phyloP scores from a whole-genome alignment of 2,888 invertebrate species.

The Torymus texanus region DNA sequence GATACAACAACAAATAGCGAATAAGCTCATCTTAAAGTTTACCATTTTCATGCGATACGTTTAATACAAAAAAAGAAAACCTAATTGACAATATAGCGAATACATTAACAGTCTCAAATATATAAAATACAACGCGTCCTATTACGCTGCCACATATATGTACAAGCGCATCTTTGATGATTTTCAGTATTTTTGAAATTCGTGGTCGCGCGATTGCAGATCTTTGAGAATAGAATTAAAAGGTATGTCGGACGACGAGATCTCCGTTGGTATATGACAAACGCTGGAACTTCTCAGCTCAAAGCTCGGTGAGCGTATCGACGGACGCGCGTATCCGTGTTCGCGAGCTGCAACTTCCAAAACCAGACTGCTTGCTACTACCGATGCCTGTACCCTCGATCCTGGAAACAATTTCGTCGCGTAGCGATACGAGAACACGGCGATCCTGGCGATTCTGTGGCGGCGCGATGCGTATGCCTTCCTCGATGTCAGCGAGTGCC shows the following conservation, averaged over 20 bases:
- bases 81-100: too few species aligned
- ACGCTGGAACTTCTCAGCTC: not conserved
- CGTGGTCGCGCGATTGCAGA: not conserved
- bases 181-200: constrained; percentile 24
- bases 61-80: too few species aligned
- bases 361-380: constrained; percentile 63
- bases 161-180: constrained; percentile 34
- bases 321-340: constrained; percentile 70
- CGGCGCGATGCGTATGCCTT: constrained; percentile 84
- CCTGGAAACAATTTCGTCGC: constrained; percentile 82
- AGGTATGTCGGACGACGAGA: not conserved
- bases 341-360: constrained; percentile 62
- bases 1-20: too few species aligned
- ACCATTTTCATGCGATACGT: too few species aligned
- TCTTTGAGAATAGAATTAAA: not conserved
- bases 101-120: constrained; percentile 18
- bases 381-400: constrained; percentile 69
- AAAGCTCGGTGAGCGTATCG: constrained; percentile 70
- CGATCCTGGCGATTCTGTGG: constrained; percentile 84
- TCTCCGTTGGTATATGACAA: not conserved
- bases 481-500: constrained; percentile 88
- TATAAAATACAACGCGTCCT: not conserved
- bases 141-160: not conserved
- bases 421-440: constrained; percentile 83
- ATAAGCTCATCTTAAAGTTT: too few species aligned